These are phyloP conservation scores for Diprion similis DNA, from an alignment of 1,140 invertebrate species.

Conservation along the genomic window DNA sequence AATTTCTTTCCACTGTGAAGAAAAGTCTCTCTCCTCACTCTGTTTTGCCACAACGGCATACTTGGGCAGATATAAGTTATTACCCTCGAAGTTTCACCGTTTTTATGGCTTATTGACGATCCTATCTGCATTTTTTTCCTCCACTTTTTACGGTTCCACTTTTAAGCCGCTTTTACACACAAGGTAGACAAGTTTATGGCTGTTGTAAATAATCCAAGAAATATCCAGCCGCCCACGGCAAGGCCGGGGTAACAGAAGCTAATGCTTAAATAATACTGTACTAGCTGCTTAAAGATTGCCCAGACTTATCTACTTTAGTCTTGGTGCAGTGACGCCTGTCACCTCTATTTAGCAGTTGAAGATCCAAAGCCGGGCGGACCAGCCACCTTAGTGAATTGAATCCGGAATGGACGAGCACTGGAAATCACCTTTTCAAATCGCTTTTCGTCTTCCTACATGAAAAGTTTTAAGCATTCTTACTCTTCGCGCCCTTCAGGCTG, in stretches of 20 bases:
- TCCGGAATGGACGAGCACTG: constrained; percentile 29
- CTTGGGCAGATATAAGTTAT: too few relatives aligned
- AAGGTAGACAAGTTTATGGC: background rate
- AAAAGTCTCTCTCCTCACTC: background rate
- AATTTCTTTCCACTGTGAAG: background rate
- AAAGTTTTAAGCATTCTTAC: too few relatives aligned
- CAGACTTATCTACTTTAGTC: constrained; percentile 23
- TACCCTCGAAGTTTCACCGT: background rate
- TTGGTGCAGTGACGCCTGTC: constrained; percentile 17
- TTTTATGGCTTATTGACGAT: constrained; percentile 1
- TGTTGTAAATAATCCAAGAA: background rate
- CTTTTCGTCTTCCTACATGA: too few relatives aligned
- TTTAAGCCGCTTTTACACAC: too few relatives aligned
- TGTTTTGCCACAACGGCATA: background rate
- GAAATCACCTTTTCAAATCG: background rate
- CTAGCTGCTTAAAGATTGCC: constrained; percentile 17
- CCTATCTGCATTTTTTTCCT: background rate
- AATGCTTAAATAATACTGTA: background rate
- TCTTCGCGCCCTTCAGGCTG: too few relatives aligned
- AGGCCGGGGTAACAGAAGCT: background rate
- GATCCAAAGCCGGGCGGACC: constrained; percentile 2
- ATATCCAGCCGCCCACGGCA: background rate
- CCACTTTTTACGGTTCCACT: too few relatives aligned
- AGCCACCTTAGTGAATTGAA: constrained; percentile 29
- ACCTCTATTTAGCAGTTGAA: constrained; percentile 32